These are phyloP conservation scores for Pogonomyrmex barbatus DNA, from an alignment of 1,140 invertebrate genomes.

Conservation along the genomic window DNA sequence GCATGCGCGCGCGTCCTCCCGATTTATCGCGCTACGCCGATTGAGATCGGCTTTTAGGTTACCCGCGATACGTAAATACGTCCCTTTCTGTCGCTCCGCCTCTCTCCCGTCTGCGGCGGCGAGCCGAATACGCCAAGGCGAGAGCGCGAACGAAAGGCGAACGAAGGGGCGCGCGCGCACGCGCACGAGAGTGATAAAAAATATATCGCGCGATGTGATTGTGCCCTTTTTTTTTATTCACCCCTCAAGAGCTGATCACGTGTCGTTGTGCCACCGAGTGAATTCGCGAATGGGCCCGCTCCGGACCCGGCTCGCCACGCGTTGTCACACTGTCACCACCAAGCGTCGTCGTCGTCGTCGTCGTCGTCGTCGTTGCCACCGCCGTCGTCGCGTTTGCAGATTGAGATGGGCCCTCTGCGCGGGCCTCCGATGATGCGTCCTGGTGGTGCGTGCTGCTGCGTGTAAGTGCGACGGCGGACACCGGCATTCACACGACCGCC, in stretches of 20 bases:
- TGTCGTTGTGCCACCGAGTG: background rate
- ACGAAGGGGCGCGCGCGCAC: background rate
- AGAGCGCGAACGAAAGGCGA: conserved; percentile 26
- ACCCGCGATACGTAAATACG: conserved; percentile 68
- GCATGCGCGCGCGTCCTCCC: conserved; percentile 68
- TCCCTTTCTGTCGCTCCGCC: conserved; percentile 7
- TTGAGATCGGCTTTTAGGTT: conserved; percentile 72
- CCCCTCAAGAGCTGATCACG: conserved; percentile 35
- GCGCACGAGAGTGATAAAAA: background rate
- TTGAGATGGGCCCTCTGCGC: conserved; percentile 20
- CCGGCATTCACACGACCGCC: conserved; percentile 78
- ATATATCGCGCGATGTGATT: conserved; percentile 48
- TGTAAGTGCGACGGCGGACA: conserved; percentile 44
- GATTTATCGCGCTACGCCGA: conserved; percentile 56
- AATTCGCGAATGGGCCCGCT: conserved; percentile 3
- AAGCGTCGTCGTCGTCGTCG: conserved; percentile 21
- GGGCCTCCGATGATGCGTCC: conserved; percentile 23
- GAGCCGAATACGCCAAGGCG: background rate
- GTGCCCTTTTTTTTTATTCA: conserved; percentile 42
- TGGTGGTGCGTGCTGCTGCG: conserved; percentile 49
- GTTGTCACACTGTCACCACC: conserved; percentile 56
- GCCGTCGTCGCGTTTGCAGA: conserved; percentile 21
- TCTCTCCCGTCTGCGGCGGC: background rate
- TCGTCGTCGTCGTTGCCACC: background rate
- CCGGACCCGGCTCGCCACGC: background rate